phyloP scores from a whole-genome alignment of 1,140 invertebrate genomes.

The Eumeta japonica region DNA sequence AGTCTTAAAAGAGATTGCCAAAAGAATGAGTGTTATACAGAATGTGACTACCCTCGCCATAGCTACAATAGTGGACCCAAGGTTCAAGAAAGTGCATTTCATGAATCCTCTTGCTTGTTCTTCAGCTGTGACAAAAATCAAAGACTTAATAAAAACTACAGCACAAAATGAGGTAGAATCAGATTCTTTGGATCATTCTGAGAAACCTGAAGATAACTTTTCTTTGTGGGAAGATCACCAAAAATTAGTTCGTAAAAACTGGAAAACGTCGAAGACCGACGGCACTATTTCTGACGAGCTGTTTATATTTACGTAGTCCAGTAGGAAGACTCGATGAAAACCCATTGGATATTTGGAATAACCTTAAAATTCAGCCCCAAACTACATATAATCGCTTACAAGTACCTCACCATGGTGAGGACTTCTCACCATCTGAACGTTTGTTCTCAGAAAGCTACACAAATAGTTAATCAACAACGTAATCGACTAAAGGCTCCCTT shows the following conservation, averaged over 20 bases:
- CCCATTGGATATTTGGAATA: constrained; percentile 29
- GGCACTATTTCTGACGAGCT: constrained; percentile 21
- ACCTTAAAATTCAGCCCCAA: constrained; percentile 24
- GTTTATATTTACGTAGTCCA: constrained; percentile 16
- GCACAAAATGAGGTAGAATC: too few species aligned
- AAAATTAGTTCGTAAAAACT: too few species aligned
- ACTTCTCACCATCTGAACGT: constrained; percentile 42
- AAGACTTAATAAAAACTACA: constrained; percentile 8
- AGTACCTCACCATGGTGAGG: constrained; percentile 27
- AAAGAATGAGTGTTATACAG: constrained; percentile 24
- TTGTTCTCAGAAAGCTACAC: constrained; percentile 35
- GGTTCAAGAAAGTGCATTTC: constrained; percentile 12
- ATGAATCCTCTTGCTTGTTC: constrained; percentile 5
- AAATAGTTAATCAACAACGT: constrained; percentile 16
- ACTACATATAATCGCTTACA: constrained; percentile 24
- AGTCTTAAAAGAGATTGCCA: constrained; percentile 17
- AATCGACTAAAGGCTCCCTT: constrained; percentile 20
- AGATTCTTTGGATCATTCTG: constrained; percentile 14
- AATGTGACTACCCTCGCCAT: constrained; percentile 9
- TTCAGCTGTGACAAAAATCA: constrained; percentile 6
- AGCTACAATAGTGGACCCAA: constrained; percentile 7
- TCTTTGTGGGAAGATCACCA: too few species aligned
- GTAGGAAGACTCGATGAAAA: constrained; percentile 25
- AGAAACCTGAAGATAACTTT: constrained; percentile 13
- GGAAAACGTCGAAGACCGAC: constrained; percentile 15